Evolutionary conservation across 64 coral and sea anemone genomes (phyloP), one percentile per base, ranked within the genome.

Genomic region (Anthopleura sola): DNA sequence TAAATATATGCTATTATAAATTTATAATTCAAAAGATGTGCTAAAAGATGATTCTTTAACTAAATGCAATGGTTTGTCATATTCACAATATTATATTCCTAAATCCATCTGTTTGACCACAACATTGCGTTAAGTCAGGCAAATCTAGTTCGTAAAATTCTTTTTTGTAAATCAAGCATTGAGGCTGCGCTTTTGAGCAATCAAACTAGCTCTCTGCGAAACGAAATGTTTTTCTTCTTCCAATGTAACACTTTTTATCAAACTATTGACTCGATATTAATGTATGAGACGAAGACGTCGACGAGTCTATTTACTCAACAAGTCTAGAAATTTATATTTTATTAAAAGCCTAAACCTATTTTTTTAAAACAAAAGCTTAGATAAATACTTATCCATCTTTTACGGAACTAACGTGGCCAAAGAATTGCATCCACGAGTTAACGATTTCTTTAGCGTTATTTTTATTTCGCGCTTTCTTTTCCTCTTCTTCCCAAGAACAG

Each of bases 401-500:
- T 0, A 79, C 76, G 17, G 76, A 48, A 79, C 47, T 46, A 44
- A 44, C 37, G 47, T 79, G 76, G 16, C 76, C 76, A 79, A 79
- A 79, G 21, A 79, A 79, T 48, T 79, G 76, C 76, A 79, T 79
- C 76, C 76, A 79, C 5, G 76, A 79, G 26, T 44, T 79, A 21
- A 79, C 76, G 24, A 79, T 79, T 9, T 79, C 36, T 48, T 79
- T 77, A 13, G 33, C 75, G 37, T 37, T 23, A 5, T 77, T 79
- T 18, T 79, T 3, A 44, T 79, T 48, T 38, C 47, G 11, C 19
- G 0, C 16, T 13, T 47, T 79, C 0, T 79, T 79, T 79, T 79
- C 76, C 0, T 79, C 76, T 17, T 79, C 76, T 79, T 79, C 76
- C 76, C 76, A 79, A 18, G 76, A 79, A 48, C 21, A 79, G 24